Percentiles rank a stretch among this genome's conserved stretches.
These are phyloP conservation scores for Gymnothorax javanicus DNA, from an alignment of 2,797 vertebrate species.

Conservation along the genomic window DNA sequence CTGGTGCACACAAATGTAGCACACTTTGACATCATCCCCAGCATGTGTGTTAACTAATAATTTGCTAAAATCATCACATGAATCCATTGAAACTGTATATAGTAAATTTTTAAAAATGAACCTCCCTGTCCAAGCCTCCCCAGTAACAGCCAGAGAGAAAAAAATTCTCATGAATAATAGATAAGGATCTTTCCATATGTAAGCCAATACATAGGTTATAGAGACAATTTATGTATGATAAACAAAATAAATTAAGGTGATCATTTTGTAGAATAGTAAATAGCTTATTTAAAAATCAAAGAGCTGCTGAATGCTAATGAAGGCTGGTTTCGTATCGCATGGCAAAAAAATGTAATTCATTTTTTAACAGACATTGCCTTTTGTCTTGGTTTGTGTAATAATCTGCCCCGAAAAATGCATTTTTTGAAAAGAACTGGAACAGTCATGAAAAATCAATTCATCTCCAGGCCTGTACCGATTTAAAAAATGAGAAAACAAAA, in stretches of 20 bases:
- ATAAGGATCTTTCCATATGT: background rate
- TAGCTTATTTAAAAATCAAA: background rate
- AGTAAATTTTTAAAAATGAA: background rate
- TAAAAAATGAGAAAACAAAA: conserved; percentile 31
- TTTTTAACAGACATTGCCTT: background rate
- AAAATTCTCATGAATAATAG: conserved; percentile 1
- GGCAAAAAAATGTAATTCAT: background rate
- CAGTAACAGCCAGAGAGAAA: background rate
- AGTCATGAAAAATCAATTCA: conserved; percentile 21
- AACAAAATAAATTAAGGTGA: background rate
- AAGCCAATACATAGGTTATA: background rate
- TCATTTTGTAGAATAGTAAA: background rate
- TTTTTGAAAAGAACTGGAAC: conserved; percentile 28
- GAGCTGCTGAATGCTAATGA: background rate
- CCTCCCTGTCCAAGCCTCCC: background rate
- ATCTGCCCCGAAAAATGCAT: conserved; percentile 31
- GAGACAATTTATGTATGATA: background rate
- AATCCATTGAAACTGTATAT: background rate
- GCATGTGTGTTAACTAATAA: background rate
- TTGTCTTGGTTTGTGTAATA: background rate
- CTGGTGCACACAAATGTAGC: background rate
- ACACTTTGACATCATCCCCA: background rate
- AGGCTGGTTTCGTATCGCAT: background rate
- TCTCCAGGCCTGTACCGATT: conserved; percentile 2
- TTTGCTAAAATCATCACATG: background rate